Percentiles rank a stretch among this genome's conserved stretches.
phyloP scores from a whole-genome alignment of 2,888 invertebrate species.

The Leptopilina myrica region DNA sequence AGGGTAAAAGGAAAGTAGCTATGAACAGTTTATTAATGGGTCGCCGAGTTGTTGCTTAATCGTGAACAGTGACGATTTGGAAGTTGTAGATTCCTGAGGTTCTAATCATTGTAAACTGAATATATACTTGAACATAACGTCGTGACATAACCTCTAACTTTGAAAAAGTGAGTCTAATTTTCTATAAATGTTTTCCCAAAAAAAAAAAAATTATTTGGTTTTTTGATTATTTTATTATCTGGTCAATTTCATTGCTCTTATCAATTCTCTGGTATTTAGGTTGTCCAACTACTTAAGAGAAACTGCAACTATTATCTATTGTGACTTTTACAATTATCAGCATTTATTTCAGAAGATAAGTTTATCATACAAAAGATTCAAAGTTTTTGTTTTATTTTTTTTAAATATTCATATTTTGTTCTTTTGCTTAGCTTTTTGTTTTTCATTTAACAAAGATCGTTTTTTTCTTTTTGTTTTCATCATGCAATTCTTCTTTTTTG shows the following conservation, averaged over 20 bases:
- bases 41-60: slow-evolving; percentile 50
- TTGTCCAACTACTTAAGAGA: neutral
- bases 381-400: neutral
- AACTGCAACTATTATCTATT: neutral
- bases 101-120: slow-evolving; percentile 21
- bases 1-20: slow-evolving; percentile 48
- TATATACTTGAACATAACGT: neutral
- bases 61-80: slow-evolving; percentile 16
- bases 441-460: neutral
- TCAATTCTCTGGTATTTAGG: neutral
- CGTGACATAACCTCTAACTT: slow-evolving; percentile 46
- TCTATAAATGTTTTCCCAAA: neutral
- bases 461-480: neutral
- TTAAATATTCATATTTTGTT: neutral
- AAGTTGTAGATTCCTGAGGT: slow-evolving; percentile 19
- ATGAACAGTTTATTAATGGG: slow-evolving; percentile 59
- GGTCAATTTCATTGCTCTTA: neutral
- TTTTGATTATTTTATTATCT: neutral
- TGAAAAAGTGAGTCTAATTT: slow-evolving; percentile 38
- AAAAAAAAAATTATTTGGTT: too few relatives aligned
- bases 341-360: neutral
- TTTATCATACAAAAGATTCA: slow-evolving; percentile 12
- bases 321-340: slow-evolving; percentile 7
- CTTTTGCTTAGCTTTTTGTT: neutral
- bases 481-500: neutral